Evolutionary conservation across 2,888 invertebrate genomes (phyloP), one percentile per base, ranked within the genome.

Genomic region (Acanthosepion lycidas): DNA sequence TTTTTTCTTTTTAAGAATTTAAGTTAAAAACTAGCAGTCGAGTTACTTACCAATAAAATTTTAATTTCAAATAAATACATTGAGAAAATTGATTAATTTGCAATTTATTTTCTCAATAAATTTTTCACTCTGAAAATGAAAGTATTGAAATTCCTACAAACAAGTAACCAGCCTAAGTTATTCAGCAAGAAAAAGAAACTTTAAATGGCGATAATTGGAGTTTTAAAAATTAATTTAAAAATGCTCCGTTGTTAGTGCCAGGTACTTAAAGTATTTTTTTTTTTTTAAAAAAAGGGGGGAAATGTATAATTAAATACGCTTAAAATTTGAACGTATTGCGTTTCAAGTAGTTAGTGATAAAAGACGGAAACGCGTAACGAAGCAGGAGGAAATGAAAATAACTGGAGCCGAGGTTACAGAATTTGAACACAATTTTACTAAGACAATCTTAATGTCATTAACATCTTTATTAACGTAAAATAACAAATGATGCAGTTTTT

Each of bases 351-450:
- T 49, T 15, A 93, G 23, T 15, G 93, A 93, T 93, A 53, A 53
- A 42, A 53, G 93, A 93, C 49, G 53, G 93, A 93, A 53, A 42
- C 9, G n/a, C 28, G 15, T 15, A 93, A n/a, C 49, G 20, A 20
- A 53, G 53, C 49, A 28, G 48, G 18, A 93, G 93, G 53, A 53
- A 93, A 33, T 93, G 42, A 28, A n/a, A 53, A 51, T 28, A 53
- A n/a, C 49, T 49, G 53, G 42, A n/a, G 93, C 28, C 97, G 98
- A 98, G 97, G 98, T 99, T 96, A 98, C 98, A 94, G 98, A 33
- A 53, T 93, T 51, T 28, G 49, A 93, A 78, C 33, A 9, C n/a
- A n/a, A 78, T 78, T n/a, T 78, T 33, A n/a, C 33, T 15, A 23
- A 78, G 15, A 78, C 9, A n/a, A 78, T 78, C n/a, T 78, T 78